Evolutionary conservation across 2,888 invertebrate genomes (phyloP).

Genomic region (Drosophila pseudotakahashii): DNA sequence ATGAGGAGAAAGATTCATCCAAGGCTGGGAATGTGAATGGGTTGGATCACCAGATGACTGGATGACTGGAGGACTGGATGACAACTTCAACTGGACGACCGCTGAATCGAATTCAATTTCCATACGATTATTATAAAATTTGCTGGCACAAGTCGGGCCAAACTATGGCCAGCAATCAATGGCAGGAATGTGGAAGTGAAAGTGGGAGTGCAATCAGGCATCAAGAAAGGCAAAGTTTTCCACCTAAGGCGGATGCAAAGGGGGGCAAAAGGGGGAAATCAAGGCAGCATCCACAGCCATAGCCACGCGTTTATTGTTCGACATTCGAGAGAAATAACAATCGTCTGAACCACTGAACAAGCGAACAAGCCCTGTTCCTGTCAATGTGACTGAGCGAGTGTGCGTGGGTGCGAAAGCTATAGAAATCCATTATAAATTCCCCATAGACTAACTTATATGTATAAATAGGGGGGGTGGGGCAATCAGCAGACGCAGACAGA

Average conservation of each 20-base stretch:
- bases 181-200: slow-evolving; percentile 1
- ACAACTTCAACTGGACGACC: slow-evolving; percentile 15
- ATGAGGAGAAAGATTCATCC: too few species aligned
- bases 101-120: slow-evolving; percentile 67
- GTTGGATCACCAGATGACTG: neutral
- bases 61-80: slow-evolving; percentile 1
- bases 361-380: slow-evolving; percentile 7
- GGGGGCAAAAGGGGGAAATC: neutral
- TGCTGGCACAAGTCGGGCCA: slow-evolving; percentile 6
- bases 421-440: slow-evolving; percentile 73
- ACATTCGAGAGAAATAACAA: slow-evolving; percentile 48
- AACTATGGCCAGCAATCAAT: slow-evolving; percentile 17
- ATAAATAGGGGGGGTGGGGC: slow-evolving; percentile 32
- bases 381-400: slow-evolving; percentile 12
- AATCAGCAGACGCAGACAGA: slow-evolving; percentile 56
- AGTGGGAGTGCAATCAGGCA: slow-evolving; percentile 9
- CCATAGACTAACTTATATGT: slow-evolving; percentile 42
- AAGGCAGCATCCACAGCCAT: slow-evolving; percentile 3
- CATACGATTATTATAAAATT: slow-evolving; percentile 72
- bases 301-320: slow-evolving; percentile 55
- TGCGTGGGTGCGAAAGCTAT: slow-evolving; percentile 16
- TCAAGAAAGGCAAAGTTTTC: slow-evolving; percentile 30
- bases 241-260: slow-evolving; percentile 1
- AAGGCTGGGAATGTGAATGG: neutral
- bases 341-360: slow-evolving; percentile 28